Evolutionary conservation across 2,797 vertebrate species (phyloP).

Genomic region (Morus bassanus): DNA sequence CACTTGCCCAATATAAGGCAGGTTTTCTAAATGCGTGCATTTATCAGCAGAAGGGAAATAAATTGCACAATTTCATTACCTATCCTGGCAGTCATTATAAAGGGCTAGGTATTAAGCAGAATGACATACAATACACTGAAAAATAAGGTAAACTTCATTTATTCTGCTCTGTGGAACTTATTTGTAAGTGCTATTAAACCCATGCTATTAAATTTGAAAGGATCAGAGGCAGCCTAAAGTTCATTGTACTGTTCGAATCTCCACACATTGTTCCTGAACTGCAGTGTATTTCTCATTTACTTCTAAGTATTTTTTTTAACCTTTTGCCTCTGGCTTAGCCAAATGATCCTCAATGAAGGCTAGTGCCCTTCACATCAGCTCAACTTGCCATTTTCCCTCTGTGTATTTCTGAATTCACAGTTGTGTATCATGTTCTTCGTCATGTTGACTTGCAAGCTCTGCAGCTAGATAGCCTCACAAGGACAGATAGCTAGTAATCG

Average conservation of each 20-base stretch:
- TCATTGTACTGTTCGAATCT: not conserved
- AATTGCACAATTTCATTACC: not conserved
- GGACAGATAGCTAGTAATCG: not conserved
- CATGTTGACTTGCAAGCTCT: not conserved
- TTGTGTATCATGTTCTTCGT: rapidly evolving
- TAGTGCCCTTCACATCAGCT: not conserved
- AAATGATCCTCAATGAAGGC: not conserved
- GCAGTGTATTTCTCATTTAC: not conserved
- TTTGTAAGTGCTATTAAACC: not conserved
- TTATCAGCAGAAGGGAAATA: not conserved
- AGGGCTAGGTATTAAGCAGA: not conserved
- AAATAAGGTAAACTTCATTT: not conserved
- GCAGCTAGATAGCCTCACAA: not conserved
- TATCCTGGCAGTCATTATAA: not conserved
- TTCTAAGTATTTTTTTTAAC: not conserved
- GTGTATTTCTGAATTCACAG: not conserved
- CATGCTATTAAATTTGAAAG: not conserved
- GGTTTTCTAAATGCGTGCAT: not conserved
- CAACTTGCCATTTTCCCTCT: not conserved
- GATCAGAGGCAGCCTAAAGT: not conserved
- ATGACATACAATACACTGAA: not conserved
- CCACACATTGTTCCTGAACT: not conserved
- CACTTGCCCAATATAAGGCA: not conserved
- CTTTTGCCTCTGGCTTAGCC: not conserved
- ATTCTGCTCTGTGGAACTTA: not conserved